These are phyloP conservation scores for Triplophysa yarkandensis DNA, from an alignment of 2,797 vertebrate genomes.

Conservation along the genomic window DNA sequence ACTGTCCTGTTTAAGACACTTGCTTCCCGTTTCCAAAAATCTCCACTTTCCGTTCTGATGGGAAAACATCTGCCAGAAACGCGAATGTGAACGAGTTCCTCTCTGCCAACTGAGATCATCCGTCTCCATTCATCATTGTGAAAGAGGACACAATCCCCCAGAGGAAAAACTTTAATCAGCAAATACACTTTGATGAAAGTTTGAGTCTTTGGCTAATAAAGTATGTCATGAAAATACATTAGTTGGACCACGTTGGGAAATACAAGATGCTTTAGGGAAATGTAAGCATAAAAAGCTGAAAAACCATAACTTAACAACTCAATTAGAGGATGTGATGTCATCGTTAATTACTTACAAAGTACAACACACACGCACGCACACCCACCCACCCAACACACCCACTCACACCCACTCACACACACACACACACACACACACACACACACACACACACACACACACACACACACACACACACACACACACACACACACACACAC, in stretches of 20 bases:
- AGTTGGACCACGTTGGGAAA: neutral
- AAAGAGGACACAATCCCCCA: constrained; percentile 25
- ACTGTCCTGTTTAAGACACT: neutral
- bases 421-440: no score
- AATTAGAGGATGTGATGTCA: neutral
- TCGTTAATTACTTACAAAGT: constrained; percentile 1
- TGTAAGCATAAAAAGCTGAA: constrained; percentile 13
- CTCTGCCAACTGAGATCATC: constrained; percentile 40
- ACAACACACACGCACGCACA: constrained; percentile 10
- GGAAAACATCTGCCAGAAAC: neutral
- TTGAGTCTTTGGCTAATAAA: neutral
- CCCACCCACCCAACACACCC: no score
- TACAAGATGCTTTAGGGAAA: constrained; percentile 8
- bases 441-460: no score
- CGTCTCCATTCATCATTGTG: constrained; percentile 29
- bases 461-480: no score
- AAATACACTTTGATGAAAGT: constrained; percentile 9
- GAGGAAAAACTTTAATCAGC: constrained; percentile 23
- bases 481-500: no score
- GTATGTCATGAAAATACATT: constrained; percentile 6
- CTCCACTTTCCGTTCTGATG: neutral
- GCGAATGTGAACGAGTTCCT: constrained; percentile 33
- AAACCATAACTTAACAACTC: constrained; percentile 1
- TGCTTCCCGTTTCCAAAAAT: neutral
- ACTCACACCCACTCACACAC: no score